Base-by-base conservation (phyloP, 2,888 invertebrate species). In the Alentia gelatinosa region DNA sequence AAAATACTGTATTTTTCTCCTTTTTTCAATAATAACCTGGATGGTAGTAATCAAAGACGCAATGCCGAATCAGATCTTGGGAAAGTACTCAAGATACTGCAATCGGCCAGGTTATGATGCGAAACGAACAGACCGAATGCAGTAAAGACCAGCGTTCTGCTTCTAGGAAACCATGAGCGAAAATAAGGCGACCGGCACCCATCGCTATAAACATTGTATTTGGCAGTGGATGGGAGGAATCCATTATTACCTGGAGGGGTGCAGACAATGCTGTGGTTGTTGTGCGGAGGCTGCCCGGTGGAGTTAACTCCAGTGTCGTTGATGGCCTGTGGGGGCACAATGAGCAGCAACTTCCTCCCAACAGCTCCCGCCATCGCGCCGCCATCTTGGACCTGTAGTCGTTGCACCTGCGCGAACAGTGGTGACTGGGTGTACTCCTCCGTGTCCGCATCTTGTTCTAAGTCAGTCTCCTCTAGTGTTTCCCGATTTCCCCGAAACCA, bases 201-300 rank as follows among this genome's bases (percentile, higher is more conserved):
- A n/a, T n/a, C n/a, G n/a, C n/a, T n/a, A n/a, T n/a, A n/a, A n/a
- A n/a, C n/a, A n/a, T n/a, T n/a, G n/a, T n/a, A n/a, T n/a, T n/a
- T n/a, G n/a, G n/a, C n/a, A n/a, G n/a, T n/a, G n/a, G n/a, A n/a
- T n/a, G 30, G 15, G 9, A 63, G n/a, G 63, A n/a, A 26, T 63
- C 12, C 40, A 7, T 12, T 30, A 42, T 50, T 86, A 86, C 86
- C 86, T 86, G 86, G 86, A 12, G 86, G 86, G 12, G 86, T 86
- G 47, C 86, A 86, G 47, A 86, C 19, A 19, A 15, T 5, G 9
- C 9, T 0, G 30, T 86, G 47, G 26, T 12, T 47, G 47, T 86
- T 42, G 47, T 23, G 47, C 23, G 47, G 42, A 33, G 50, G 86
- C 86, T 86, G 47, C 15, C 33, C 50, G 7, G 86, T 47, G 9